phyloP scores from a whole-genome alignment of 2,888 invertebrate species.

The Coelinius sp. region DNA sequence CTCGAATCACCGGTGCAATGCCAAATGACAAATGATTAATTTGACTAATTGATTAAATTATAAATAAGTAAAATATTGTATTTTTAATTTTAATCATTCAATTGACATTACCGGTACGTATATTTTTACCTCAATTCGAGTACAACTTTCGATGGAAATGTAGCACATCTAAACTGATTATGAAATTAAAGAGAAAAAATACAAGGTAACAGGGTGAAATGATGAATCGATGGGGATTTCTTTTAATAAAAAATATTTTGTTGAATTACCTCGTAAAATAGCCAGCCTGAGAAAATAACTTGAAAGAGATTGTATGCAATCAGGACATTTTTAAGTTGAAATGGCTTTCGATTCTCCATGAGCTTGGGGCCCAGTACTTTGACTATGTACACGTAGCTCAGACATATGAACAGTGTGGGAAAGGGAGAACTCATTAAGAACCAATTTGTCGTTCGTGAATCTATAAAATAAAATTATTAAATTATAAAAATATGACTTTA shows the following conservation, averaged over 20 bases:
- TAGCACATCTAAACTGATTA: constrained; percentile 6
- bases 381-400: constrained; percentile 90
- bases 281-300: constrained; percentile 91
- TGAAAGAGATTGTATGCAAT: constrained; percentile 89
- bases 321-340: constrained; percentile 83
- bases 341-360: constrained; percentile 94
- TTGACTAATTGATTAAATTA: neutral
- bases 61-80: too few species aligned
- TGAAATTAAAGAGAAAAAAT: constrained; percentile 4
- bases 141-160: constrained; percentile 20
- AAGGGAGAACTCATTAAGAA: constrained; percentile 94
- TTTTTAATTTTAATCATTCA: neutral
- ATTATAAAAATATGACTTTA: too few species aligned
- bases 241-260: neutral
- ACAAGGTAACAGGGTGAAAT: neutral
- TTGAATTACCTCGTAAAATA: constrained; percentile 89
- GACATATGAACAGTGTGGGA: constrained; percentile 91
- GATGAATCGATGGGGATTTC: neutral
- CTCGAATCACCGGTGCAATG: constrained; percentile 33
- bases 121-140: constrained; percentile 21
- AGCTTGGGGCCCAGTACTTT: constrained; percentile 90
- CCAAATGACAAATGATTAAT: constrained; percentile 28
- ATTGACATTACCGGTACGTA: neutral
- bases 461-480: constrained; percentile 41
- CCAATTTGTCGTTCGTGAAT: constrained; percentile 85